A percentile compares a stretch with the other conserved stretches of the same genome.
Evolutionary conservation across 2,113 vertebrate genomes (phyloP).

Genomic region (Mixornis gularis): DNA sequence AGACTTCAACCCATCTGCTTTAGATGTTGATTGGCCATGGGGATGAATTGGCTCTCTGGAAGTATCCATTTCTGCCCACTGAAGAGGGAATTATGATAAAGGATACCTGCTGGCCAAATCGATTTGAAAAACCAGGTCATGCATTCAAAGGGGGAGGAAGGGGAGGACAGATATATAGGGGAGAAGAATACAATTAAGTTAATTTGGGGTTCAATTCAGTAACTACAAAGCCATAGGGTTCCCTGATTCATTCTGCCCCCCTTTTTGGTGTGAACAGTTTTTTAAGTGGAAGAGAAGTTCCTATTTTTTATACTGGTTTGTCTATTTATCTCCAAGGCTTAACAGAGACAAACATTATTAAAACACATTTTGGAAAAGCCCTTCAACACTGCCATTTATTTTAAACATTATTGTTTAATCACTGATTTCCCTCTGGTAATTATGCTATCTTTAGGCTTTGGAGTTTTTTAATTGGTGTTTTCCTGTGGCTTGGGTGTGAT

Average conservation of each 20-base stretch:
- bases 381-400: conserved; percentile 57
- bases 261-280: neutral
- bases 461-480: conserved; percentile 16
- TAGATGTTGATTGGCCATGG: neutral
- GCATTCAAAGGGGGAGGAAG: neutral
- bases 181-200: neutral
- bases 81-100: neutral
- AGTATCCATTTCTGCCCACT: neutral
- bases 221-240: neutral
- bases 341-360: conserved; percentile 54
- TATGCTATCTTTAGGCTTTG: conserved; percentile 43
- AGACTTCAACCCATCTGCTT: neutral
- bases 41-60: neutral
- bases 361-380: conserved; percentile 50
- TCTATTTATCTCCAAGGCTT: conserved; percentile 56
- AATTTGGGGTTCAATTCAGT: conserved; percentile 15
- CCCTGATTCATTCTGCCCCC: neutral
- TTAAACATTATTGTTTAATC: conserved; percentile 65
- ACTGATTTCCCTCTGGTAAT: conserved; percentile 49
- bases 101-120: neutral
- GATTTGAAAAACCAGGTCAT: neutral
- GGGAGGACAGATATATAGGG: neutral
- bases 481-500: conserved; percentile 54
- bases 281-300: conserved; percentile 24
- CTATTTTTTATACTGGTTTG: conserved; percentile 1